Base-by-base conservation (phyloP, 2,113 vertebrate genomes). In the Rhagologus leucostigma region DNA sequence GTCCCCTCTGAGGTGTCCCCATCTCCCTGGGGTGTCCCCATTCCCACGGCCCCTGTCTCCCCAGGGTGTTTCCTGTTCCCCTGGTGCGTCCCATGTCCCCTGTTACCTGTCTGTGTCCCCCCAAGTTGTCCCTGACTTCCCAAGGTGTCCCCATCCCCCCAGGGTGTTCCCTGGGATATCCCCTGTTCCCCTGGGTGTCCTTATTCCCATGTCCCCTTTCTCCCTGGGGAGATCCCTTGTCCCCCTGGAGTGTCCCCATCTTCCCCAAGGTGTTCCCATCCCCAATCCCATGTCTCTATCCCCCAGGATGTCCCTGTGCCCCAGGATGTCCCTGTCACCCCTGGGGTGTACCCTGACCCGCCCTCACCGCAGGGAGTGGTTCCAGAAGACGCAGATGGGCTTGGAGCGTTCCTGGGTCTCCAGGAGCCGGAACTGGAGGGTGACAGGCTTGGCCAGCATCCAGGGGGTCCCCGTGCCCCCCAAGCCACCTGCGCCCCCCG, bases 371-470 rank as follows among this genome's bases (percentile, higher is more conserved):
- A 99, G 98, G 3, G 98, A 98, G 90, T 99, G 99, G 95, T 99
- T 99, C 99, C 99, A 99, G 98, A 99, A 99, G 74, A 99, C 99
- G 7, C 99, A 99, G 98, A 99, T 99, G 96, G 99, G 99, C 85
- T 99, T 99, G 85, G 99, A 99, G 84, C 99, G 98, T 95, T 99
- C 99, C 98, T 99, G 98, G 0, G 98, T 99, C 97, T 99, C 95
- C 80, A 99, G 97, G 84, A 99, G 98, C n/a, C 98, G 98, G 96
- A 99, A 99, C 97, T 99, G 99, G 96, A 99, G 98, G 0, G 98
- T 99, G 97, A 99, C 98, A 3, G 99, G 99, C 92, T 99, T 98
- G 92, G 98, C 98, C 95, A 99, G 96, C 0, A 87, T 56, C 11
- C 97, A 98, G 37, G 98, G 98, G 4, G 18, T 68, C 98, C 96